Conservation (phyloP, 2,797 vertebrate species). For the Karalla daura region DNA sequence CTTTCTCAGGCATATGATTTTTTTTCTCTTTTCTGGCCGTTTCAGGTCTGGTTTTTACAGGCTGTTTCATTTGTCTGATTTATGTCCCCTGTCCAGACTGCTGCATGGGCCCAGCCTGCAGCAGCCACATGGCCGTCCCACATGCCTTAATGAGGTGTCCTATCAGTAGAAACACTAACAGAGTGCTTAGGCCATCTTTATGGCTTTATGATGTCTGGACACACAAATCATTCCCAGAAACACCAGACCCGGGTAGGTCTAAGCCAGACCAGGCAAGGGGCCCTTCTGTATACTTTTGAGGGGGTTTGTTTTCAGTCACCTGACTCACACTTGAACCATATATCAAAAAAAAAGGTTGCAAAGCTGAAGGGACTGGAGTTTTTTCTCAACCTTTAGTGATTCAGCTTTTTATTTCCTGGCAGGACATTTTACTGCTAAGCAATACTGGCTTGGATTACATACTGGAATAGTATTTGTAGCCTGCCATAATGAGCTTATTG, state of each 20-base stretch:
- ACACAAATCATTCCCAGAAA: conserved; percentile 83
- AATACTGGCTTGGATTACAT: conserved; percentile 71
- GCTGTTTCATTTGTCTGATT: conserved; percentile 87
- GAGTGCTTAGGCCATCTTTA: conserved; percentile 84
- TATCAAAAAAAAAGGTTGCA: conserved; percentile 60
- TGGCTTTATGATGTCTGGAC: conserved; percentile 81
- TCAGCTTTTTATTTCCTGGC: conserved; percentile 79
- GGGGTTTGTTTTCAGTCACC: conserved; percentile 72
- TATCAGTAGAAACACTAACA: conserved; percentile 86
- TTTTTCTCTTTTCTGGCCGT: conserved; percentile 76
- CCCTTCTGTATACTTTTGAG: conserved; percentile 66
- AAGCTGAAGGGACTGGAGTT: conserved; percentile 59
- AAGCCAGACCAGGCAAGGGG: conserved; percentile 59
- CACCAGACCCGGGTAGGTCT: conserved; percentile 58
- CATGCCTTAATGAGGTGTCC: conserved; percentile 86
- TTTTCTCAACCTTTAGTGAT: conserved; percentile 69
- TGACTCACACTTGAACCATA: conserved; percentile 68
- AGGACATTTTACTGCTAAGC: conserved; percentile 69
- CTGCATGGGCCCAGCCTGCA: conserved; percentile 73
- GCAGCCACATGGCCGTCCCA: conserved; percentile 82
- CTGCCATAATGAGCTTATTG: conserved; percentile 71
- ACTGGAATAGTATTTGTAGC: conserved; percentile 65
- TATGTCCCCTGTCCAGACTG: conserved; percentile 84
- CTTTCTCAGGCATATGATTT: conserved; percentile 79
- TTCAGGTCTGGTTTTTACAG: conserved; percentile 85